phyloP scores from a whole-genome alignment of 2,888 invertebrate species.

The Euproctis similis region DNA sequence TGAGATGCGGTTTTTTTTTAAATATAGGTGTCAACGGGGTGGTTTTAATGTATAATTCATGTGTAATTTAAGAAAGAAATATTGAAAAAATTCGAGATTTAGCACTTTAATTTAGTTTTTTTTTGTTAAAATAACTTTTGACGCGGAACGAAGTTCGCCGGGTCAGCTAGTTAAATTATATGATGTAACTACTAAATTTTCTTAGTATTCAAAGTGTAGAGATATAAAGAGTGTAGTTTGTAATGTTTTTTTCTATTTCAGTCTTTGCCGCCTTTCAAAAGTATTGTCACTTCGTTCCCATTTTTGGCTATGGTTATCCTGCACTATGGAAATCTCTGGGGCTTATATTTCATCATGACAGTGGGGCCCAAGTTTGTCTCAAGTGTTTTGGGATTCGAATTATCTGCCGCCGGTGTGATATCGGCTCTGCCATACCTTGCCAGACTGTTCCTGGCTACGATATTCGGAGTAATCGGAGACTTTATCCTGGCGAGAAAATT shows the following conservation, averaged over 20 bases:
- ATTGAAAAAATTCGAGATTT: too few species aligned
- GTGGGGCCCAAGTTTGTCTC: constrained; percentile 85
- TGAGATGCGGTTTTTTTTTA: too few species aligned
- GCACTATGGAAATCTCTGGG: constrained; percentile 86
- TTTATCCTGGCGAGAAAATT: constrained; percentile 61
- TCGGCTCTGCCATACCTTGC: constrained; percentile 83
- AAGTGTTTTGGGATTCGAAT: constrained; percentile 81
- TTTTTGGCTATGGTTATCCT: constrained; percentile 80
- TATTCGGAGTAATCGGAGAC: constrained; percentile 83
- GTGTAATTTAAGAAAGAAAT: too few species aligned
- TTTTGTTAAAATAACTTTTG: too few species aligned
- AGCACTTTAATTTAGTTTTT: too few species aligned
- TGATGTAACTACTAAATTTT: too few species aligned
- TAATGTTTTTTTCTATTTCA: constrained; percentile 44
- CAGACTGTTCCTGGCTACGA: constrained; percentile 79
- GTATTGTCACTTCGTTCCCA: constrained; percentile 79
- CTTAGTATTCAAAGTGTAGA: too few species aligned
- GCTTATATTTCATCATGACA: constrained; percentile 84
- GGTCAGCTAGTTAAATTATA: too few species aligned
- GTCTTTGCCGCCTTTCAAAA: constrained; percentile 79
- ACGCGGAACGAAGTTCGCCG: too few species aligned
- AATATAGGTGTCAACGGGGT: too few species aligned
- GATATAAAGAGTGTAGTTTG: neutral
- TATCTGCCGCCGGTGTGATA: constrained; percentile 81
- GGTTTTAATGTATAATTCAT: too few species aligned